A percentile compares a stretch with the other conserved stretches of the same genome.
phyloP scores from a whole-genome alignment of 2,113 vertebrate genomes.

The Upupa epops region DNA sequence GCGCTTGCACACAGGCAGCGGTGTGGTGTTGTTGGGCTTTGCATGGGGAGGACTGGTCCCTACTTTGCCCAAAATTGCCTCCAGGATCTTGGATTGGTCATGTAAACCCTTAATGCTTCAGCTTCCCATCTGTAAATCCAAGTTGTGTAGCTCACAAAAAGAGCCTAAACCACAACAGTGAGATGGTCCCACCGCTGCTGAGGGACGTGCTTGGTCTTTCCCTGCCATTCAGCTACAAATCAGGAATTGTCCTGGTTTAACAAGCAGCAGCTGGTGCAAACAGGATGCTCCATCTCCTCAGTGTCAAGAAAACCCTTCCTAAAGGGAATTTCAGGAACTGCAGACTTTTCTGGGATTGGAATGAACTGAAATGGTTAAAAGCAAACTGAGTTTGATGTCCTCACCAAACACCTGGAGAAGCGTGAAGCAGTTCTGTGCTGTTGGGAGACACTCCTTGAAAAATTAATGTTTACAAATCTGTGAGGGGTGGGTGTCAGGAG shows the following conservation, averaged over 20 bases:
- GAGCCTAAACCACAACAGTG: background rate
- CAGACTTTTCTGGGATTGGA: background rate
- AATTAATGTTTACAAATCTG: too few species aligned
- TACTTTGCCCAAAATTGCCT: background rate
- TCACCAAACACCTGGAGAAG: background rate
- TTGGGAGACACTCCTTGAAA: background rate
- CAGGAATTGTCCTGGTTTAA: background rate
- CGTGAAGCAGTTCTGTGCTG: background rate
- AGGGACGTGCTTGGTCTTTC: background rate
- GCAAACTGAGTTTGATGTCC: background rate
- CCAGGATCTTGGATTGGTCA: background rate
- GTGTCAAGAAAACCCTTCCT: background rate
- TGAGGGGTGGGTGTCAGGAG: too few species aligned
- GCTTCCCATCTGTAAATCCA: background rate
- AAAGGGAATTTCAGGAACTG: background rate
- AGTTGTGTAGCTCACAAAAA: background rate
- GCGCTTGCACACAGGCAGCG: accelerated
- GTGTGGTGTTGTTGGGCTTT: background rate
- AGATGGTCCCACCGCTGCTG: background rate
- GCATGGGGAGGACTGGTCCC: background rate
- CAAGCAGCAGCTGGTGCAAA: background rate
- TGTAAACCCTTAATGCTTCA: background rate
- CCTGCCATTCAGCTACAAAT: background rate
- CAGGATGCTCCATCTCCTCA: background rate
- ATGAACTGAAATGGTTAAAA: background rate